Percentiles rank a stretch among this genome's conserved stretches.
phyloP scores from a whole-genome alignment of 2,113 vertebrate genomes.

The Erinaceus europaeus region DNA sequence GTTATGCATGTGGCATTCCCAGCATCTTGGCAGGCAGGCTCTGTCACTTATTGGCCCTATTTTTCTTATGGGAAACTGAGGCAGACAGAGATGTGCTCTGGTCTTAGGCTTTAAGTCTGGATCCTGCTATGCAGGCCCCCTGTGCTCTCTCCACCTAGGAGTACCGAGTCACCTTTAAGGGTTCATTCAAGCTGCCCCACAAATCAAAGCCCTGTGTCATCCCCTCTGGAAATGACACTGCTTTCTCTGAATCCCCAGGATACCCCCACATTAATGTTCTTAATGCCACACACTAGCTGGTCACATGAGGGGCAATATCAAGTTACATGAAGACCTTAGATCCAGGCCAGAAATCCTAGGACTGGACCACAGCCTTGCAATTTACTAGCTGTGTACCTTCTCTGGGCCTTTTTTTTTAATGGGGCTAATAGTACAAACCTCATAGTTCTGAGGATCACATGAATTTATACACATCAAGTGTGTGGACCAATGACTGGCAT shows the following conservation, averaged over 20 bases:
- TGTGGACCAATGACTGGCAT: background rate
- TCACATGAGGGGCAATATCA: background rate
- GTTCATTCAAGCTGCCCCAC: background rate
- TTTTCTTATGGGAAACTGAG: no score
- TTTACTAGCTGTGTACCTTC: background rate
- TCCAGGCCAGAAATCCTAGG: background rate
- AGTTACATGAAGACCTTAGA: background rate
- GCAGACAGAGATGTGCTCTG: no score
- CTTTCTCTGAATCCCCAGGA: background rate
- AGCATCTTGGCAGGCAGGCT: no score
- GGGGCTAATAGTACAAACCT: background rate
- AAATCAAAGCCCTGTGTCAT: background rate
- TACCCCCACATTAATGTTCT: background rate
- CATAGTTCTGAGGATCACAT: background rate
- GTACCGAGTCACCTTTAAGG: background rate
- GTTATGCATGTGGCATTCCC: no score
- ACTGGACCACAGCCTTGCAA: background rate
- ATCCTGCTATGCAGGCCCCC: no score
- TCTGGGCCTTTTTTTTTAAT: background rate
- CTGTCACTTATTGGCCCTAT: no score
- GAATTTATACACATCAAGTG: background rate
- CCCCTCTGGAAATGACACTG: background rate
- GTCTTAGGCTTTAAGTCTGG: no score
- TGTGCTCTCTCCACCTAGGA: background rate
- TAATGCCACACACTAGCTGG: background rate